These are phyloP conservation scores for Sebastes iracundus DNA, from an alignment of 2,797 vertebrate genomes.

Conservation along the genomic window DNA sequence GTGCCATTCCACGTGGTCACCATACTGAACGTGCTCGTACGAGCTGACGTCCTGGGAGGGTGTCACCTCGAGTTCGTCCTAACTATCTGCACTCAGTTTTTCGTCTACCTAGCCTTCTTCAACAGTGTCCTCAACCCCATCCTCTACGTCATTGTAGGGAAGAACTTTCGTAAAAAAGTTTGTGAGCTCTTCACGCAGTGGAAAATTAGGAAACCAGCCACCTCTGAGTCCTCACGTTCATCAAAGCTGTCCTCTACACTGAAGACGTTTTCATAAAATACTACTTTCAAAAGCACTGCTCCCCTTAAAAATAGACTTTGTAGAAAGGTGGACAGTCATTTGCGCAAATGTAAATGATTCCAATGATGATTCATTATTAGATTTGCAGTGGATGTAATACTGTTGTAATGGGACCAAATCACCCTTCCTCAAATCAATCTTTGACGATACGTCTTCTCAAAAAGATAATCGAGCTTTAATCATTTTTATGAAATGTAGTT, in stretches of 20 bases:
- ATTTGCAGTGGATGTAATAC: background rate
- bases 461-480: background rate
- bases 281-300: background rate
- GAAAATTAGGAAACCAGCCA: conserved; percentile 3
- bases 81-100: conserved; percentile 84
- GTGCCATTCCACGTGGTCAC: conserved; percentile 85
- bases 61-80: conserved; percentile 72
- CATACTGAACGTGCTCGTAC: conserved; percentile 75
- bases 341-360: background rate
- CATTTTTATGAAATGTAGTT: background rate
- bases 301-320: background rate
- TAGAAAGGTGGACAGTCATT: background rate
- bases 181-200: conserved; percentile 78
- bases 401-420: background rate
- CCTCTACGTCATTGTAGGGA: conserved; percentile 90
- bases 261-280: conserved; percentile 65
- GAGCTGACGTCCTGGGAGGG: conserved; percentile 50
- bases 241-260: conserved; percentile 77
- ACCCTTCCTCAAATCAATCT: background rate
- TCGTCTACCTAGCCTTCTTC: conserved; percentile 85
- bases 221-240: conserved; percentile 62
- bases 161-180: conserved; percentile 87
- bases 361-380: background rate
- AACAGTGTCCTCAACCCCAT: conserved; percentile 91
- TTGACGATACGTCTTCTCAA: fast-evolving